These are phyloP conservation scores for Uropsilus gracilis DNA, from an alignment of 2,113 vertebrate genomes.

Conservation along the genomic window DNA sequence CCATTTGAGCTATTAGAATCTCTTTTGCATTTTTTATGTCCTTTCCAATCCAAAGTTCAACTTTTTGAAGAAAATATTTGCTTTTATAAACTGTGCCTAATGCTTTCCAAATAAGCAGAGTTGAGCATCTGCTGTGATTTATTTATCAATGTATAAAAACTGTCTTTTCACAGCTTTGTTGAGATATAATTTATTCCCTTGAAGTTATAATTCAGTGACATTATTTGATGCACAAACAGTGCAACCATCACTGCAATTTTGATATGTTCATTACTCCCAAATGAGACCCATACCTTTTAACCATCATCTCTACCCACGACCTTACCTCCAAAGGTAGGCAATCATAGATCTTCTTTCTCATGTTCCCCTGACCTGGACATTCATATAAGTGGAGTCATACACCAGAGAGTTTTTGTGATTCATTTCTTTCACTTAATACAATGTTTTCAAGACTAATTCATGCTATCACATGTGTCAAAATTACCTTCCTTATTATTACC, in stretches of 20 bases:
- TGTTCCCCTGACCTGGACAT: background rate
- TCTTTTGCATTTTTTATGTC: background rate
- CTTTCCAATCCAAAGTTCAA: background rate
- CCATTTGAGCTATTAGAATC: background rate
- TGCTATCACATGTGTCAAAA: background rate
- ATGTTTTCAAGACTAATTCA: background rate
- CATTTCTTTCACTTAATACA: background rate
- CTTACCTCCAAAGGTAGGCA: background rate
- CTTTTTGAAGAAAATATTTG: background rate
- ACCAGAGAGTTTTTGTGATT: background rate
- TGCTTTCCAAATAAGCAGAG: background rate
- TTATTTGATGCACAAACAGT: background rate
- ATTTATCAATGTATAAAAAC: background rate
- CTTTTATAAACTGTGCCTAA: background rate
- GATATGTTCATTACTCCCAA: background rate
- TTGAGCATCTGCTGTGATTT: background rate
- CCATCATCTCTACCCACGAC: background rate
- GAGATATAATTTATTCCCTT: background rate
- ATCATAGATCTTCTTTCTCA: background rate
- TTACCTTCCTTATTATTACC: slow-evolving; percentile 15
- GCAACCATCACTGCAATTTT: background rate
- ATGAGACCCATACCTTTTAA: background rate
- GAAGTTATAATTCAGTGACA: background rate
- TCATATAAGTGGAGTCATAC: background rate
- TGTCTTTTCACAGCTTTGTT: background rate